Conservation (phyloP, 2,888 invertebrate species). For the Blastobasis adustella region DNA sequence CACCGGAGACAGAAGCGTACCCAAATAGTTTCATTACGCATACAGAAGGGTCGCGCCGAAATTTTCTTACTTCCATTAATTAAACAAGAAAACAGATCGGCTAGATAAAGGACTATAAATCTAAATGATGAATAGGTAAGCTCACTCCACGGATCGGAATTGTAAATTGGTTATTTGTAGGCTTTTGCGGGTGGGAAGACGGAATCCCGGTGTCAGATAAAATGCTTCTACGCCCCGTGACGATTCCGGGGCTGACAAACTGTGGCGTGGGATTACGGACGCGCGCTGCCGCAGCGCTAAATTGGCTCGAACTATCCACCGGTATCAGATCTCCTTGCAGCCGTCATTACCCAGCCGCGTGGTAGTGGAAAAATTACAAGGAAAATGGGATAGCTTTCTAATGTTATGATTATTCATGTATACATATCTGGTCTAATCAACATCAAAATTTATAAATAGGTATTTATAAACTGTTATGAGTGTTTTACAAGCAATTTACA, state of each 20-base stretch:
- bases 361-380: too few relatives aligned
- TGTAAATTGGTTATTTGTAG: conserved; percentile 64
- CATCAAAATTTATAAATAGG: too few relatives aligned
- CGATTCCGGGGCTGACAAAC: neutral
- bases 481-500: too few relatives aligned
- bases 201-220: conserved; percentile 18
- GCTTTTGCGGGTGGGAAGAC: conserved; percentile 26
- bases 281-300: too few relatives aligned
- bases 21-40: conserved; percentile 16
- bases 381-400: too few relatives aligned
- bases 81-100: conserved; percentile 68
- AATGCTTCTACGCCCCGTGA: conserved; percentile 1
- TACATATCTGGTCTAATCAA: too few relatives aligned
- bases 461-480: too few relatives aligned
- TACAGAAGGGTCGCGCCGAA: conserved; percentile 26
- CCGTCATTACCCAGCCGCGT: too few relatives aligned
- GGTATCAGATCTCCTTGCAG: too few relatives aligned
- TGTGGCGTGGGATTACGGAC: neutral
- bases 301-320: too few relatives aligned
- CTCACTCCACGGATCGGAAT: conserved; percentile 52
- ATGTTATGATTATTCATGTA: too few relatives aligned
- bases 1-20: conserved; percentile 3
- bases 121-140: conserved; percentile 70
- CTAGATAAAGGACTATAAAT: conserved; percentile 70
- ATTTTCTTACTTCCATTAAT: conserved; percentile 65